Evolutionary conservation across 2,888 invertebrate genomes (phyloP), one percentile per base, ranked within the genome.

Genomic region (Ceratothoa steindachneri): DNA sequence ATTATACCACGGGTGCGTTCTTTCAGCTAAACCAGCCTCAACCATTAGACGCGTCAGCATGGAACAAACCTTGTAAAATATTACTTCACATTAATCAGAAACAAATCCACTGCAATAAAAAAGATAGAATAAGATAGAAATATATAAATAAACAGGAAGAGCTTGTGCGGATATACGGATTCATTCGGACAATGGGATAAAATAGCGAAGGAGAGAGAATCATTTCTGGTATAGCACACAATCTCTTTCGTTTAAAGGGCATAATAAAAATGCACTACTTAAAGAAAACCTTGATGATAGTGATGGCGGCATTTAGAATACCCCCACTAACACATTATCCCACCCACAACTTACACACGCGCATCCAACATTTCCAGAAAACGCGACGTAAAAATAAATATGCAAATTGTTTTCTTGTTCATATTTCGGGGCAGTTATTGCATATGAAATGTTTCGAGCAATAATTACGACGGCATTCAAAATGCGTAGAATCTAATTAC

Each of bases 401-500:
- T 60, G 60, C 24, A 60, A 24, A 60, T 60, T 60, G 22, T 24
- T 24, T 60, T 60, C 60, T 60, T 60, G 60, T 60, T 60, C 76
- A 76, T 76, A 76, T 76, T 76, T 71, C 70, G 27, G 73, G 76
- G 73, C 76, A 72, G 76, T 76, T 76, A 76, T 76, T 76, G 76
- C 76, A 73, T 76, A 76, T 76, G 76, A 76, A 76, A 76, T 76
- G 76, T 70, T 73, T 70, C 52, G 70, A 66, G 67, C 41, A 73
- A 76, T 76, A 76, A 76, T 76, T 76, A 76, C 71, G 73, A 72
- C 73, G n/a, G 69, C 76, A 73, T 73, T 76, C 73, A 76, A 73
- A 73, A 76, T 76, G 73, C 71, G 73, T 69, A 71, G 73, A 76
- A 76, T 76, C 76, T 76, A 76, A 76, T 76, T 76, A 76, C 72